Evolutionary conservation across 2,888 invertebrate species (phyloP).

Genomic region (Acrobasis suavella): DNA sequence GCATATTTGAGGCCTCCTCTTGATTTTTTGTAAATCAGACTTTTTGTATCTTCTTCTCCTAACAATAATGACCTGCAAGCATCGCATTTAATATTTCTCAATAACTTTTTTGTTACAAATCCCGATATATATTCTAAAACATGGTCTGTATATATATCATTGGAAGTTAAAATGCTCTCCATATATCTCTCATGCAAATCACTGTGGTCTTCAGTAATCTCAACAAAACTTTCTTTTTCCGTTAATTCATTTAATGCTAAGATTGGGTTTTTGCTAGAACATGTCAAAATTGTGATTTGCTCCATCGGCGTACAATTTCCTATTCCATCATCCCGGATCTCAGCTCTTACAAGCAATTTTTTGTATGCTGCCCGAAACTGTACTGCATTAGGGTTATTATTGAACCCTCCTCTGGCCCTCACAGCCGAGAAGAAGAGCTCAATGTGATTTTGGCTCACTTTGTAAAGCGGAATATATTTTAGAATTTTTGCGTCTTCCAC

Average conservation of each 20-base stretch:
- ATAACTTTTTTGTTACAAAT: no score
- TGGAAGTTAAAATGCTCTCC: no score
- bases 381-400: no score
- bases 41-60: no score
- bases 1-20: no score
- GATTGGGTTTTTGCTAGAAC: slow-evolving; percentile 29
- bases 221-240: slow-evolving; percentile 15
- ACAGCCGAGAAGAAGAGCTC: slow-evolving; percentile 30
- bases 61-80: no score
- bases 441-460: slow-evolving; percentile 29
- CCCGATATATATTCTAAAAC: no score
- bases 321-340: slow-evolving; percentile 16
- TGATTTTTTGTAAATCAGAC: background rate
- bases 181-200: slow-evolving; percentile 18
- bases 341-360: slow-evolving; percentile 26
- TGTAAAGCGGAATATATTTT: slow-evolving; percentile 27
- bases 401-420: no score
- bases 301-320: slow-evolving; percentile 30
- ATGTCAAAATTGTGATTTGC: slow-evolving; percentile 31
- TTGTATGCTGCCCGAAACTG: slow-evolving; percentile 28
- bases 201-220: slow-evolving; percentile 24
- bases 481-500: slow-evolving; percentile 22
- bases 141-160: no score
- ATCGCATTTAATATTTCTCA: no score
- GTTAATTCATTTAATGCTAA: slow-evolving; percentile 6